Evolutionary conservation across 2,888 invertebrate genomes (phyloP).

Genomic region (Drosophila lacicola): DNA sequence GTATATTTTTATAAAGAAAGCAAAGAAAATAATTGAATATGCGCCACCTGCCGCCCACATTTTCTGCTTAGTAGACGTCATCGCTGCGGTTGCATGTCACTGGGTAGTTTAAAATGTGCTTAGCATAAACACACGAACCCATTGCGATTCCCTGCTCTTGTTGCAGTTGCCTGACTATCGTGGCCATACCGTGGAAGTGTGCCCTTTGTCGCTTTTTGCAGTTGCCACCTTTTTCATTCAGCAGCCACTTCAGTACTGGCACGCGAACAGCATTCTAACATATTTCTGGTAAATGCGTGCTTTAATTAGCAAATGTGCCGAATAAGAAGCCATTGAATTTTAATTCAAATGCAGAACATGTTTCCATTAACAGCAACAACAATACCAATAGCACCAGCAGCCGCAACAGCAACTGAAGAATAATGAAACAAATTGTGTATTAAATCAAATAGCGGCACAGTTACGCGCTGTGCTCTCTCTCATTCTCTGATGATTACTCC

Average conservation of each 20-base stretch:
- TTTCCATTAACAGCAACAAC: constrained; percentile 54
- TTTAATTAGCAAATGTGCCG: constrained; percentile 62
- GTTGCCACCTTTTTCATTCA: constrained; percentile 21
- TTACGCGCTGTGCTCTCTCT: constrained; percentile 10
- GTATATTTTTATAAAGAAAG: constrained; percentile 5
- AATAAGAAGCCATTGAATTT: constrained; percentile 69
- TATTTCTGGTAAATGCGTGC: constrained; percentile 38
- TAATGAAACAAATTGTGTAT: constrained; percentile 30
- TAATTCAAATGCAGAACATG: constrained; percentile 73
- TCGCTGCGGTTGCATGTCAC: constrained; percentile 63
- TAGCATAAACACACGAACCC: constrained; percentile 21
- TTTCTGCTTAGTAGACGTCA: constrained; percentile 7
- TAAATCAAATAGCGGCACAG: constrained; percentile 43
- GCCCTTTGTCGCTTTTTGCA: constrained; percentile 43
- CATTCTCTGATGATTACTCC: constrained; percentile 3
- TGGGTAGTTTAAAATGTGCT: constrained; percentile 60
- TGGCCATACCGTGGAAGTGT: constrained; percentile 40
- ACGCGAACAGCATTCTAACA: constrained; percentile 38
- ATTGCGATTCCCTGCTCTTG: constrained; percentile 17
- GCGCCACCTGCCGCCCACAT: constrained; percentile 21
- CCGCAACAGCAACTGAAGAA: constrained; percentile 25
- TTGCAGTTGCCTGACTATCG: constrained; percentile 12
- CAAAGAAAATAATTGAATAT: constrained; percentile 15
- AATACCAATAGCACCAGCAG: constrained; percentile 24
- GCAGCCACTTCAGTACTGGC: constrained; percentile 22